A percentile compares a stretch with the other conserved stretches of the same genome.
Conservation (phyloP, 2,113 vertebrate genomes). For the Felis chaus region DNA sequence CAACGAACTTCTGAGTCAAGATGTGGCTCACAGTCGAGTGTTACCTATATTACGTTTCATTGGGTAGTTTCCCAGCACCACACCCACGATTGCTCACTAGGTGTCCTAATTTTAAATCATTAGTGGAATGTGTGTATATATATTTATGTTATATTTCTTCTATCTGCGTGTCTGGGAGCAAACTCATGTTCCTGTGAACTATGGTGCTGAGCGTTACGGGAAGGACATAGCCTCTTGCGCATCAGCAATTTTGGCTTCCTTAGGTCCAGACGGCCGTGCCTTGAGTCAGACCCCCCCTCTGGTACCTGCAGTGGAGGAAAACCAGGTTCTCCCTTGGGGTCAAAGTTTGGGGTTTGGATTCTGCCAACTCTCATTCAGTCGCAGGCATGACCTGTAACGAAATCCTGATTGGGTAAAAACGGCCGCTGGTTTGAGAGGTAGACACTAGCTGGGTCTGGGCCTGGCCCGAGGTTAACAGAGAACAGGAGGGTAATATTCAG, state of each 20-base stretch:
- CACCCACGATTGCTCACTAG: not conserved
- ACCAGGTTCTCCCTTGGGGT: not conserved
- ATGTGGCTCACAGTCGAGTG: not conserved
- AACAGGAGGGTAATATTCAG: not conserved
- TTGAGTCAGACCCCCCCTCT: not conserved
- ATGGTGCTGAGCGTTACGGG: not conserved
- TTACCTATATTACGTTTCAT: not conserved
- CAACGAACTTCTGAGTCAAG: not conserved
- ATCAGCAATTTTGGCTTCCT: not conserved
- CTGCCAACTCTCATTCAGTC: not conserved
- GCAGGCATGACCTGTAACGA: not conserved
- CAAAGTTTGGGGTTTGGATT: not conserved
- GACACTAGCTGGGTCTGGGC: not conserved
- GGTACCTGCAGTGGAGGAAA: not conserved
- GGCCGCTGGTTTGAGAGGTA: not conserved
- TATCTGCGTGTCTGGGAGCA: not conserved
- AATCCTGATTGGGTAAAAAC: not conserved
- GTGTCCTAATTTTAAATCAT: not conserved
- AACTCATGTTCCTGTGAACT: not conserved
- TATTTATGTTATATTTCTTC: not conserved
- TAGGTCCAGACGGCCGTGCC: fast-evolving
- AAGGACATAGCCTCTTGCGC: not conserved
- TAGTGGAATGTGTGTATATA: not conserved
- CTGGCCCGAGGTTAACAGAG: not conserved
- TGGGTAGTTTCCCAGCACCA: not conserved